Evolutionary conservation across 2,888 invertebrate species (phyloP).

Genomic region (Epinotia brunnichana): DNA sequence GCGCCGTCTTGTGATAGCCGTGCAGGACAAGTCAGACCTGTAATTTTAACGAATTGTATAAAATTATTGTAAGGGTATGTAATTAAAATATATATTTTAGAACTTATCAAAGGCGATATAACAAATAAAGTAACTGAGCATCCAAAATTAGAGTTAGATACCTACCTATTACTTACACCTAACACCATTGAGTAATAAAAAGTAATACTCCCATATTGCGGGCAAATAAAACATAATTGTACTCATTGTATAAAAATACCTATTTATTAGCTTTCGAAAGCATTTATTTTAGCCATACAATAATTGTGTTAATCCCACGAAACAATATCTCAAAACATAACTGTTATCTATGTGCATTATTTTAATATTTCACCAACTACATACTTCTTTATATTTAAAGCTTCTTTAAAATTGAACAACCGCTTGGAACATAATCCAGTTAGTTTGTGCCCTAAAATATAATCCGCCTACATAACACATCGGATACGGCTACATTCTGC

Average conservation of each 20-base stretch:
- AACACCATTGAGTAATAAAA: neutral
- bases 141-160: neutral
- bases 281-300: neutral
- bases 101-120: neutral
- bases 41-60: neutral
- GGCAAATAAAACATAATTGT: slow-evolving; percentile 22
- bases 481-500: neutral
- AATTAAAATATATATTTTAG: too few relatives aligned
- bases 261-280: slow-evolving; percentile 26
- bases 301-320: slow-evolving; percentile 3
- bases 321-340: slow-evolving; percentile 1
- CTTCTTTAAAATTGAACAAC: slow-evolving; percentile 1
- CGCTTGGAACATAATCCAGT: neutral
- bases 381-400: slow-evolving; percentile 11
- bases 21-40: neutral
- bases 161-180: neutral
- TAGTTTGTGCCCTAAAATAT: slow-evolving; percentile 17
- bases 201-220: neutral
- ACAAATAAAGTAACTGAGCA: neutral
- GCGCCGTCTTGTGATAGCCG: too few relatives aligned
- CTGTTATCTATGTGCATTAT: neutral
- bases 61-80: neutral
- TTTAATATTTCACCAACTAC: neutral
- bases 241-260: slow-evolving; percentile 32
- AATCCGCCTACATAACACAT: slow-evolving; percentile 2